phyloP scores from a whole-genome alignment of 2,888 invertebrate species.

The Microctonus aethiopoides region DNA sequence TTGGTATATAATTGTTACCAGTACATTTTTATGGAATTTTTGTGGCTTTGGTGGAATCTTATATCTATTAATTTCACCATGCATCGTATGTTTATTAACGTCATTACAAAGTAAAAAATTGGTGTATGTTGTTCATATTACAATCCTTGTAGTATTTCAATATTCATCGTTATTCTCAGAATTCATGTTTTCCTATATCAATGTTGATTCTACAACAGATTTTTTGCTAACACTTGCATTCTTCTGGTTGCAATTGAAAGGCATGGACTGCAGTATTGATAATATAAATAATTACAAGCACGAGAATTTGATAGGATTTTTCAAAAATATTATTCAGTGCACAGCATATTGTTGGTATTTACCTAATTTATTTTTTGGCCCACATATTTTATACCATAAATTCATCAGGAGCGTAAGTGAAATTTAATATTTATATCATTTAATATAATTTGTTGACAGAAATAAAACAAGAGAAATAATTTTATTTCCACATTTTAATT shows the following conservation, averaged over 20 bases:
- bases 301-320: slow-evolving; percentile 52
- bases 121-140: slow-evolving; percentile 72
- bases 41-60: slow-evolving; percentile 70
- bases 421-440: background rate
- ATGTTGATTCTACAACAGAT: slow-evolving; percentile 69
- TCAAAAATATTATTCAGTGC: slow-evolving; percentile 70
- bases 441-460: background rate
- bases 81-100: slow-evolving; percentile 69
- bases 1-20: slow-evolving; percentile 71
- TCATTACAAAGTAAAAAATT: slow-evolving; percentile 67
- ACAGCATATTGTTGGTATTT: slow-evolving; percentile 83
- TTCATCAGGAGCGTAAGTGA: slow-evolving; percentile 70
- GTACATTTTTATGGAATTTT: slow-evolving; percentile 67
- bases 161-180: slow-evolving; percentile 66
- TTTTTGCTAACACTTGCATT: slow-evolving; percentile 71
- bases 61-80: slow-evolving; percentile 71
- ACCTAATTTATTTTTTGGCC: slow-evolving; percentile 86
- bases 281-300: slow-evolving; percentile 61
- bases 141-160: slow-evolving; percentile 69
- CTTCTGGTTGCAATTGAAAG: slow-evolving; percentile 81
- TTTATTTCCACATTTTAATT: too few relatives aligned
- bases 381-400: slow-evolving; percentile 81
- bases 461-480: too few relatives aligned
- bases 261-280: slow-evolving; percentile 81
- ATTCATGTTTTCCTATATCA: slow-evolving; percentile 67